Percentiles rank a stretch among this genome's conserved stretches.
phyloP scores from a whole-genome alignment of 2,888 invertebrate genomes.

The Pilophorus perplexus region DNA sequence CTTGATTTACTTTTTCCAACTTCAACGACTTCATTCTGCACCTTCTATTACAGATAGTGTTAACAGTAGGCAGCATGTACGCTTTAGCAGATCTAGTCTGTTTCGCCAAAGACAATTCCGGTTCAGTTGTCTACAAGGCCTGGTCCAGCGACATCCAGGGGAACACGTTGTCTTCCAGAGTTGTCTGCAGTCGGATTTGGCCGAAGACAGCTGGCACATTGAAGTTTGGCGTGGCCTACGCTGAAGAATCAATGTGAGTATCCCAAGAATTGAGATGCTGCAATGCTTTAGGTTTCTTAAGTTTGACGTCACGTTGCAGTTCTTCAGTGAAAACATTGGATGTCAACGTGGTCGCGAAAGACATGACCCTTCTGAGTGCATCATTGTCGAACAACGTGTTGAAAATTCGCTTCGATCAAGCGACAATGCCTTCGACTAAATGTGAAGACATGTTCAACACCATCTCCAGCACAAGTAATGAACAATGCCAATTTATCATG shows the following conservation, averaged over 20 bases:
- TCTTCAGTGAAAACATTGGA: conserved; percentile 17
- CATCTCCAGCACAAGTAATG: conserved; percentile 11
- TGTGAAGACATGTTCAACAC: conserved; percentile 22
- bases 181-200: conserved; percentile 22
- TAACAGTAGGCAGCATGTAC: conserved; percentile 26
- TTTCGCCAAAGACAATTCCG: conserved; percentile 23
- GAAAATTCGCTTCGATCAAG: conserved; percentile 6
- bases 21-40: too few relatives aligned
- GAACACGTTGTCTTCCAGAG: conserved; percentile 27
- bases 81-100: conserved; percentile 31
- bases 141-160: conserved; percentile 39
- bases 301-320: not conserved
- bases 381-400: not conserved
- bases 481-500: not conserved
- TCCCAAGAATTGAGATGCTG: too few relatives aligned
- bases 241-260: conserved; percentile 33
- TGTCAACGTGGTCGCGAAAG: conserved; percentile 11
- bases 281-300: too few relatives aligned
- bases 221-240: conserved; percentile 32
- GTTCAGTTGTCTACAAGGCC: conserved; percentile 20
- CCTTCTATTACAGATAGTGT: too few relatives aligned
- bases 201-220: conserved; percentile 13
- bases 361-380: not conserved
- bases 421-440: not conserved
- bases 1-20: not conserved